A percentile compares a stretch with the other conserved stretches of the same genome.
These are phyloP conservation scores for Falco columbarius DNA, from an alignment of 2,797 vertebrate species.

Conservation along the genomic window DNA sequence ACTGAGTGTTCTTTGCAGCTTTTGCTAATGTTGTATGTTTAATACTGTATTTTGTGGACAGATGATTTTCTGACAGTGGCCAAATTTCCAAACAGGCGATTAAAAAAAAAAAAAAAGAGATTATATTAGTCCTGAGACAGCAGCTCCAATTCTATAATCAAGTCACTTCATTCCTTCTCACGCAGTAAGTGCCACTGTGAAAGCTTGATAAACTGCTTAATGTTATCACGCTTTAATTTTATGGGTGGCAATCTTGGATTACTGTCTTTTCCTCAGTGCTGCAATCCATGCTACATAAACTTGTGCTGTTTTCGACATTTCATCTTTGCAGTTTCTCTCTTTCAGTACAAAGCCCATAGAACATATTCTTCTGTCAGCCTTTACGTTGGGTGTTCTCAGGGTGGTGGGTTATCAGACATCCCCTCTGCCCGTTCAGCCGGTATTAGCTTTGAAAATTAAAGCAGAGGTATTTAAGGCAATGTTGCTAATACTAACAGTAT, in stretches of 20 bases:
- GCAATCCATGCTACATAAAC: constrained; percentile 10
- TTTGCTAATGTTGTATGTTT: not conserved
- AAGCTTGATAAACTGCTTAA: constrained; percentile 28
- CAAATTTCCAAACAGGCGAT: not conserved
- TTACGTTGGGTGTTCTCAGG: not conserved
- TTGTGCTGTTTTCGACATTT: not conserved
- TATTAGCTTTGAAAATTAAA: not conserved
- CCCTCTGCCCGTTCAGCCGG: not conserved
- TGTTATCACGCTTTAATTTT: constrained; percentile 1
- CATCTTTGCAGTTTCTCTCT: not conserved
- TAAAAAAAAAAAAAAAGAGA: not conserved
- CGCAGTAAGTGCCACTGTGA: not conserved
- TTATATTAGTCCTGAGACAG: not conserved
- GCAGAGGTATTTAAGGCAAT: not conserved
- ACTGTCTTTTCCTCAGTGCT: constrained; percentile 24
- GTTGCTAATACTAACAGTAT: not conserved
- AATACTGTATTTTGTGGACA: not conserved
- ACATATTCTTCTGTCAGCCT: not conserved
- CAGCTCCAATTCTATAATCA: not conserved
- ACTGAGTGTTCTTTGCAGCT: not conserved
- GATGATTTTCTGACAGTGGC: not conserved
- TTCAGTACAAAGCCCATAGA: not conserved
- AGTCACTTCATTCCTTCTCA: not conserved
- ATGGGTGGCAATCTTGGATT: not conserved
- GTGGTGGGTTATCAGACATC: not conserved